Percentiles rank a stretch among this genome's conserved stretches.
phyloP scores from a whole-genome alignment of 2,113 vertebrate genomes.

The Cyphomyrus discorhynchus region DNA sequence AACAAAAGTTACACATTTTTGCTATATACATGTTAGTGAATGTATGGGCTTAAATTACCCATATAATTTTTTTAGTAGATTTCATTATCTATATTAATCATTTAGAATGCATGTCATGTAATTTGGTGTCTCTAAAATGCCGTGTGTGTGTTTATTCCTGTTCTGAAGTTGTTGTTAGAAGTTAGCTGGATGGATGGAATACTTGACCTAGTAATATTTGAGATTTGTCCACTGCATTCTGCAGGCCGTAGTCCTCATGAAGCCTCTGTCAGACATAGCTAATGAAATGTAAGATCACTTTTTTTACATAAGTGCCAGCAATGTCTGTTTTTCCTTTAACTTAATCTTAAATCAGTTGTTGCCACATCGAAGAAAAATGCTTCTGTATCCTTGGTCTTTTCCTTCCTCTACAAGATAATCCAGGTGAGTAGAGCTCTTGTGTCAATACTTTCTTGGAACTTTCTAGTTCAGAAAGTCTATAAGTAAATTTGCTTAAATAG shows the following conservation, averaged over 20 bases:
- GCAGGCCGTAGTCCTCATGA: background rate
- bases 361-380: conserved; percentile 98
- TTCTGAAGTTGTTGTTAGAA: background rate
- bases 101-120: background rate
- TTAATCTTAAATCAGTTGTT: conserved; percentile 66
- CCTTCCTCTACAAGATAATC: conserved; percentile 96
- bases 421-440: conserved; percentile 66
- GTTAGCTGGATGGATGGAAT: background rate
- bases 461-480: background rate
- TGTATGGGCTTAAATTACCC: too few relatives aligned
- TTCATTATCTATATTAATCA: background rate
- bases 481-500: background rate
- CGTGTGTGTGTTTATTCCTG: background rate
- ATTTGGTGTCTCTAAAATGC: background rate
- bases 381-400: conserved; percentile 91
- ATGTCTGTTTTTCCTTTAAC: background rate
- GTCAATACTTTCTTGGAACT: background rate
- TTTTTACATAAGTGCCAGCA: background rate
- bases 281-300: background rate
- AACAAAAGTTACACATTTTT: background rate
- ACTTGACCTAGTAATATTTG: background rate
- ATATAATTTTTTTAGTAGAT: too few relatives aligned
- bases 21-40: background rate
- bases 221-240: background rate
- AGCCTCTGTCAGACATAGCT: background rate